Evolutionary conservation across 2,888 invertebrate genomes (phyloP).

Genomic region (Dione juno): DNA sequence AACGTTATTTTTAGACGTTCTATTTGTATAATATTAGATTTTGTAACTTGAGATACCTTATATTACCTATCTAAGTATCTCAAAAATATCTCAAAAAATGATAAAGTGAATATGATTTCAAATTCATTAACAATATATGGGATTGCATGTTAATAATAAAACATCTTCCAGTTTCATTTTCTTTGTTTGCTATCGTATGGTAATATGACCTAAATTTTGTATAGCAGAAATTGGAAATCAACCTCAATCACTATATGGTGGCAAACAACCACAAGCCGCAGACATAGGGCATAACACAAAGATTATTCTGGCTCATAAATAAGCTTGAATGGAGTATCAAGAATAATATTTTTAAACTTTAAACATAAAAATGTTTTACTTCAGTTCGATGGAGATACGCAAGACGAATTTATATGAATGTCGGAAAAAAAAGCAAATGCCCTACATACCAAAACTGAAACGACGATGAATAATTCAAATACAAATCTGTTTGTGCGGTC

Average conservation of each 20-base stretch:
- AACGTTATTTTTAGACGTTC: not conserved
- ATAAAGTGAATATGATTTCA: not conserved
- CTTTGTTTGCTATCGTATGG: conserved; percentile 5
- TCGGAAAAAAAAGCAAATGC: conserved; percentile 5
- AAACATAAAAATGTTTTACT: not conserved
- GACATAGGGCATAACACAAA: conserved; percentile 30
- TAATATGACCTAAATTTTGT: conserved; percentile 29
- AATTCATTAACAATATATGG: not conserved
- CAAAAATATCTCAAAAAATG: not conserved
- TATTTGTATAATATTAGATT: not conserved
- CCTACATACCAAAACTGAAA: conserved; percentile 51
- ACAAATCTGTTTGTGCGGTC: conserved; percentile 59
- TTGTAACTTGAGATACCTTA: not conserved
- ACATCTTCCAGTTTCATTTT: not conserved
- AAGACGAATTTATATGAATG: conserved; percentile 16
- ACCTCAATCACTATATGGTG: conserved; percentile 30
- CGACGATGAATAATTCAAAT: conserved; percentile 57
- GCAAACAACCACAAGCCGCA: conserved; percentile 33
- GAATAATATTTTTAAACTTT: not conserved
- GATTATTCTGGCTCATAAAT: conserved; percentile 25
- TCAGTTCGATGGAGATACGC: not conserved
- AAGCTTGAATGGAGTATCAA: conserved; percentile 7
- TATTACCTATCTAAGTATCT: no score
- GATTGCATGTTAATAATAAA: not conserved
- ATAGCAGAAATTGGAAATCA: conserved; percentile 29